These are phyloP conservation scores for Drosophila eugracilis DNA, from an alignment of 1,140 invertebrate genomes.

Conservation along the genomic window DNA sequence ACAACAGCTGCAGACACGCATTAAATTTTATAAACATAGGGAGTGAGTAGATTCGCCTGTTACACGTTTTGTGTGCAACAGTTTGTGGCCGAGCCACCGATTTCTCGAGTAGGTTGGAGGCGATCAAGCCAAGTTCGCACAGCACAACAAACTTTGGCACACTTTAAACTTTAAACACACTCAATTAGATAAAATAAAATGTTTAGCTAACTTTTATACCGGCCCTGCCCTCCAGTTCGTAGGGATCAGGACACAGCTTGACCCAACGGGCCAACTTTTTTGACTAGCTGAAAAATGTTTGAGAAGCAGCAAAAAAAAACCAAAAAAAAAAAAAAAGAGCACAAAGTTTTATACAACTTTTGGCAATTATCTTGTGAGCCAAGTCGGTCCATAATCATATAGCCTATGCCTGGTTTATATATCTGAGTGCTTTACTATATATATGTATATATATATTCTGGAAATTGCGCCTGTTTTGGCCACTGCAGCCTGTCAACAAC, in stretches of 20 bases:
- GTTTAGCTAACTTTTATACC: conserved; percentile 72
- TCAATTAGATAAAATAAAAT: conserved; percentile 83
- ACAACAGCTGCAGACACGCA: not conserved
- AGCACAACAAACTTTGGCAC: conserved; percentile 72
- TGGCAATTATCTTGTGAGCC: conserved; percentile 79
- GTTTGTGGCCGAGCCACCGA: conserved; percentile 41
- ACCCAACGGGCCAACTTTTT: conserved; percentile 79
- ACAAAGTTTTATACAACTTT: conserved; percentile 69
- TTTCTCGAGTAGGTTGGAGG: conserved; percentile 19
- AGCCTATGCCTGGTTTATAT: conserved; percentile 12
- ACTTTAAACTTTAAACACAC: conserved; percentile 83
- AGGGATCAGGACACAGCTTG: conserved; percentile 70
- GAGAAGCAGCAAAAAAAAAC: conserved; percentile 38
- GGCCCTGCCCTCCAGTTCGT: conserved; percentile 14
- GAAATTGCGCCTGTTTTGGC: conserved; percentile 13
- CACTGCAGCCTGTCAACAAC: conserved; percentile 54
- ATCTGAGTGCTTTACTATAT: too few species aligned
- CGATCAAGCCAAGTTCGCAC: conserved; percentile 36
- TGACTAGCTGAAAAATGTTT: conserved; percentile 82
- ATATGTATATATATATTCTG: not conserved
- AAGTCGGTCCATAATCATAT: conserved; percentile 48
- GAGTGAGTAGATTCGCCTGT: conserved; percentile 11
- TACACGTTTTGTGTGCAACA: conserved; percentile 53
- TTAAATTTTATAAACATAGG: conserved; percentile 21
- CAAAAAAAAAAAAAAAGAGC: conserved; percentile 2